Evolutionary conservation across 2,888 invertebrate genomes (phyloP), one percentile per base, ranked within the genome.

Genomic region (Diadromus collaris): DNA sequence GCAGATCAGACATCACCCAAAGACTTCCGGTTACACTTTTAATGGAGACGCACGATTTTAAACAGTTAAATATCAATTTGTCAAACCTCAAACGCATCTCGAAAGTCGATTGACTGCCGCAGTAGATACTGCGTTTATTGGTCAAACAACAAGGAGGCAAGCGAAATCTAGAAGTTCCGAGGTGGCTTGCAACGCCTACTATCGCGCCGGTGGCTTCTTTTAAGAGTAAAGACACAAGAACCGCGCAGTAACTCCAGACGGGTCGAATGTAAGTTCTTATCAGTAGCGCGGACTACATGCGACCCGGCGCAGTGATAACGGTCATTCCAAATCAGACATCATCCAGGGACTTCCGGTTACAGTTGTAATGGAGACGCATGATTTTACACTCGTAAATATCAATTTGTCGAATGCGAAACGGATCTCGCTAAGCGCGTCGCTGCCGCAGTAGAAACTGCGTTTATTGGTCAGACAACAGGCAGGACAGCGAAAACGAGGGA

Each of bases 241-340:
- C n/a, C 19, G 19, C 24, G 44, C 19, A 4, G 38, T 54, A 51
- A 54, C 38, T 51, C 51, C 54, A 54, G 38, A 4, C 19, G 21
- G 51, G 38, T 34, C 16, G 24, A 24, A 38, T 38, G 41, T 56
- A 58, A n/a, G 29, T 69, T 41, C 27, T 44, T 32, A 58, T 58
- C 44, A 69, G 69, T 46, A 44, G 56, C 29, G 38, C 19, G 44
- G 56, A n/a, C 27, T 29, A 51, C 13, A 21, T 68, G 4, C 2
- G 10, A 44, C 5, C 56, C 19, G 56, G 16, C n/a, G 41, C 16
- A 68, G 29, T 21, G 24, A 44, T 68, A 68, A 56, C 38, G 19
- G 56, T n/a, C n/a, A 56, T 56, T 68, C 54, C 34, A 6, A 56
- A n/a, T 13, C 68, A 34, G 34, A 34, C 24, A 56, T 29, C 68